A percentile compares a stretch with the other conserved stretches of the same genome.
phyloP scores from a whole-genome alignment of 92 coral and sea anemone genomes.

The Metridium senile region DNA sequence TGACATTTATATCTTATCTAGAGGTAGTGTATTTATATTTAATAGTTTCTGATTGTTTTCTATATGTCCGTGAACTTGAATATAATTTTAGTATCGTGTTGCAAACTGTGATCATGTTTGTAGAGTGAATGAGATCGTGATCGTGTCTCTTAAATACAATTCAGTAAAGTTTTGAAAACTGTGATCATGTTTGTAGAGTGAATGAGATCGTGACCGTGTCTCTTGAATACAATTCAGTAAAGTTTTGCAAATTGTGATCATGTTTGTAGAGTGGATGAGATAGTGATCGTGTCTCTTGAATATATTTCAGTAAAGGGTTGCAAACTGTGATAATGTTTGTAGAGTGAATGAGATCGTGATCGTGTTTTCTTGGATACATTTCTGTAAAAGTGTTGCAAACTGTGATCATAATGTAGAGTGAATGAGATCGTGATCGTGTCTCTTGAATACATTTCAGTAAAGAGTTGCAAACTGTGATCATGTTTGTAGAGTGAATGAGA shows the following conservation, averaged over 20 bases:
- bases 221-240: constrained; percentile 10
- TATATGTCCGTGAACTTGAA: too few relatives aligned
- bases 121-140: too few relatives aligned
- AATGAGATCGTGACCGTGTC: neutral
- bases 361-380: neutral
- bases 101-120: too few relatives aligned
- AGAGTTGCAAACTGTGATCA: neutral
- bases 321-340: neutral
- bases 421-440: neutral
- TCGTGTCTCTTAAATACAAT: too few relatives aligned
- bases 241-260: neutral
- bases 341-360: constrained; percentile 3
- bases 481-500: neutral
- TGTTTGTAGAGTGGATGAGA: neutral
- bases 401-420: constrained; percentile 9
- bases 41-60: too few relatives aligned
- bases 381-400: neutral
- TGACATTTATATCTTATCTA: too few relatives aligned
- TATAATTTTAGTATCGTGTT: too few relatives aligned
- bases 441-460: constrained; percentile 12
- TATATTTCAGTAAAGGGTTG: neutral
- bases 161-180: too few relatives aligned
- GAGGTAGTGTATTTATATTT: too few relatives aligned
- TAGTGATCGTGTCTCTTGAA: neutral
- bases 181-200: too few relatives aligned